A percentile compares a stretch with the other conserved stretches of the same genome.
Evolutionary conservation across 2,113 vertebrate genomes (phyloP).

Genomic region (Etheostoma cragini): DNA sequence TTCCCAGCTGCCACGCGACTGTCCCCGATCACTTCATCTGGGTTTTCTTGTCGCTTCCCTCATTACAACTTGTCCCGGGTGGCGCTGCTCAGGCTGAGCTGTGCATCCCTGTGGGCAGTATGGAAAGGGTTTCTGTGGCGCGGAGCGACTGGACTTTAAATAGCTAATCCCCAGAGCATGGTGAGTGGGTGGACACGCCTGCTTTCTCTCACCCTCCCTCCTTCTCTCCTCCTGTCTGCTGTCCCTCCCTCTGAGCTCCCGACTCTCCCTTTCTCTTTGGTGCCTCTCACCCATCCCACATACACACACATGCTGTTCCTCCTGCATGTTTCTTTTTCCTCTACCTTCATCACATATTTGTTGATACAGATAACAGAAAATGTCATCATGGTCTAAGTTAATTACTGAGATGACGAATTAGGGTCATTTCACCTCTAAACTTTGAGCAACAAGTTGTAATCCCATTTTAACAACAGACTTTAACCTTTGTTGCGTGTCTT

Average conservation of each 20-base stretch:
- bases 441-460: not conserved
- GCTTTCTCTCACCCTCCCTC: constrained; percentile 32
- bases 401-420: not conserved
- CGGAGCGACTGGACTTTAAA: constrained; percentile 74
- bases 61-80: not conserved
- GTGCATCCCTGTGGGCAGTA: constrained; percentile 35
- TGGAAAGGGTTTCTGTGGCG: constrained; percentile 52
- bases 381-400: not conserved
- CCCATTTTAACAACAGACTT: not conserved
- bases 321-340: constrained; percentile 46
- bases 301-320: not conserved
- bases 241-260: constrained; percentile 1
- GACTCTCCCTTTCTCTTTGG: not conserved
- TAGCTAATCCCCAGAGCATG: constrained; percentile 72
- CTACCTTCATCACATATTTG: not conserved
- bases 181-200: constrained; percentile 55
- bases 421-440: not conserved
- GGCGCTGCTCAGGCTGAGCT: not conserved
- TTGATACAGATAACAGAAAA: constrained; percentile 20
- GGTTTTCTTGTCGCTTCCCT: not conserved
- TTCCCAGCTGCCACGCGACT: not conserved
- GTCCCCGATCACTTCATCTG: constrained; percentile 11
- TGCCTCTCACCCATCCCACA: constrained; percentile 20
- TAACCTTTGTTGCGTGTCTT: not conserved
- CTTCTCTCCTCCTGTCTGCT: not conserved